phyloP scores from a whole-genome alignment of 2,797 vertebrate species.

The Heteromormyrus szaboi region DNA sequence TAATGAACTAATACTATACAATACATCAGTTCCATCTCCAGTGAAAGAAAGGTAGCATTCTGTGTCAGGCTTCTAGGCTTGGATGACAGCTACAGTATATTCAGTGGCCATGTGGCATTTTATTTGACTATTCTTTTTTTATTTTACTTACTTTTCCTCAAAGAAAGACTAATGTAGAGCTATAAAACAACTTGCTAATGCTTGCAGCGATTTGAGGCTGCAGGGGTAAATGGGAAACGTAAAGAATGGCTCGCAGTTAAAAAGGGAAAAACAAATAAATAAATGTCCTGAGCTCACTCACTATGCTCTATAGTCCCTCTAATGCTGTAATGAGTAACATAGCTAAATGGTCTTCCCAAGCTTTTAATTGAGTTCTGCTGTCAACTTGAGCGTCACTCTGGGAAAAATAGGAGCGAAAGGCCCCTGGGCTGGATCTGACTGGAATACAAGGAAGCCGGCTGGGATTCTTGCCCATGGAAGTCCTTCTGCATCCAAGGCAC shows the following conservation, averaged over 20 bases:
- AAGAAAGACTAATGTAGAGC: background rate
- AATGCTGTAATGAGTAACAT: background rate
- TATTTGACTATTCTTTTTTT: background rate
- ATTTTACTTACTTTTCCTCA: background rate
- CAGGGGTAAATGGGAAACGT: background rate
- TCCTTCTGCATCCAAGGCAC: slow-evolving; percentile 11
- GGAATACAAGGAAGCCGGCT: slow-evolving; percentile 22
- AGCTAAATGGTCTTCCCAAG: slow-evolving; percentile 15
- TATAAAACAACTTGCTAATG: slow-evolving; percentile 4
- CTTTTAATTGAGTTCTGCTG: slow-evolving; percentile 2
- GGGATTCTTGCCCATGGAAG: background rate
- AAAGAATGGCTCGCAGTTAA: background rate
- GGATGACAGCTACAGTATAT: background rate
- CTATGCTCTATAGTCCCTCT: background rate
- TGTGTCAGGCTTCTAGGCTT: background rate
- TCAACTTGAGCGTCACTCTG: background rate
- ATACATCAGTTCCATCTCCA: background rate
- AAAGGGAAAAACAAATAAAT: slow-evolving; percentile 18
- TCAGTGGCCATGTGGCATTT: background rate
- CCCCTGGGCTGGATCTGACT: slow-evolving; percentile 18
- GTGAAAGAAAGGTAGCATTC: background rate
- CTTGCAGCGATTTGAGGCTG: background rate
- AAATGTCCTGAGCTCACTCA: background rate
- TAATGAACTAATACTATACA: background rate
- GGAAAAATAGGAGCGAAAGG: slow-evolving; percentile 15